Evolutionary conservation across 2,888 invertebrate species (phyloP), one percentile per base, ranked within the genome.

Genomic region (Portevinia maculata): DNA sequence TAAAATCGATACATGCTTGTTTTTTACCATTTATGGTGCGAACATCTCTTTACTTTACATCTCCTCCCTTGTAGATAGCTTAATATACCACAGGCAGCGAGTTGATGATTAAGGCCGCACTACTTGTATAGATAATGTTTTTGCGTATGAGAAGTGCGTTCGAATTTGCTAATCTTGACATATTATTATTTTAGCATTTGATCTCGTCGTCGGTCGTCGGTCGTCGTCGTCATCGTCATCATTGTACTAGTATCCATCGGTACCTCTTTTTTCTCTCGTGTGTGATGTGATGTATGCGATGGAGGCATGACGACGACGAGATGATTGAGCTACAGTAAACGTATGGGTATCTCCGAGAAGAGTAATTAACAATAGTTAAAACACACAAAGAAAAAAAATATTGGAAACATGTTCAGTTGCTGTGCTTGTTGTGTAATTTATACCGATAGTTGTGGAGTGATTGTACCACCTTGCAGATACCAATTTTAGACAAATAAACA

Each of bases 301-400:
- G 52, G 41, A 15, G 17, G 55, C 53, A 67, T 46, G 71, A 71
- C 70, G 21, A 48, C 41, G 59, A 59, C 65, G 55, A 79, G 41
- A 75, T 75, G 79, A 79, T 79, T 79, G 79, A 75, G 57, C 57
- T 69, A 46, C 53, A 67, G 57, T 67, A 74, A 60, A 74, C 67
- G 65, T 69, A 46, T 67, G 37, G 32, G 60, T 21, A 41, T 57
- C 57, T 62, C 39, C 5, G 19, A 34, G 75, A 81, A 76, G 81
- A 76, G 81, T 81, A 81, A 81, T 81, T 81, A 81, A 76, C 76
- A 81, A 81, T 81, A 65, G 76, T 76, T 81, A 64, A n/a, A 67
- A 19, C 15, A 62, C 60, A 28, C 28, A 15, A 46, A n/a, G 57
- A 67, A 28, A 41, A 15, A 46, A n/a, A 60, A 7, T 6, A 8